Base-by-base conservation (phyloP, 2,797 vertebrate species). In the Moxostoma hubbsi region DNA sequence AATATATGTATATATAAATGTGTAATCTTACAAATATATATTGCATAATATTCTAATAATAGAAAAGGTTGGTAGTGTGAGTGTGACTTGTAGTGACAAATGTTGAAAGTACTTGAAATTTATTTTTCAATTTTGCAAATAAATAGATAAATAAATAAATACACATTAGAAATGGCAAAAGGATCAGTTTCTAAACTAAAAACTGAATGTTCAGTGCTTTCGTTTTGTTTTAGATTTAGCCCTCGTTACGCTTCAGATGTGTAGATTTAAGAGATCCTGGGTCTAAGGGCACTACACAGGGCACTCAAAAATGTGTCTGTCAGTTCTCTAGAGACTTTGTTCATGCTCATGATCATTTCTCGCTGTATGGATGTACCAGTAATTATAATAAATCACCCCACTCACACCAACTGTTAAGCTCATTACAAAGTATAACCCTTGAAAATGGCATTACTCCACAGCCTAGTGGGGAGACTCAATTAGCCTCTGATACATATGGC, bases 401-500 rank as follows among this genome's bases (percentile, higher is more conserved):
- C 67, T 18, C 76, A 46, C 7, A 36, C 47, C 50, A 61, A 10
- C 51, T 45, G 24, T 64, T 53, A 65, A 50, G 1, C 45, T 61
- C 55, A n/a, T 64, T 76, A 49, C 54, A 66, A 59, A 64, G 10
- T 53, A 65, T 76, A 7, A 62, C 53, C 69, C 36, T 73, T 54
- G 59, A 51, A 68, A 67, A 80, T 55, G 16, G 36, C 54, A 54
- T 49, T 61, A 65, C 51, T 79, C 67, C 15, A 55, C 65, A 46
- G 53, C 43, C 43, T 63, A 55, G 47, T 57, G 51, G 64, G 61
- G 69, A 62, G 54, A 73, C 49, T 36, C 58, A 61, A 73, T 77
- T 82, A 77, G 68, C 70, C 63, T 74, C 45, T 62, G 75, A 62
- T 47, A 24, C 64, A 53, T 54, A 36, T 59, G 71, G 61, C 13